Evolutionary conservation across 2,113 vertebrate genomes (phyloP).

Genomic region (Epinephelus moara): DNA sequence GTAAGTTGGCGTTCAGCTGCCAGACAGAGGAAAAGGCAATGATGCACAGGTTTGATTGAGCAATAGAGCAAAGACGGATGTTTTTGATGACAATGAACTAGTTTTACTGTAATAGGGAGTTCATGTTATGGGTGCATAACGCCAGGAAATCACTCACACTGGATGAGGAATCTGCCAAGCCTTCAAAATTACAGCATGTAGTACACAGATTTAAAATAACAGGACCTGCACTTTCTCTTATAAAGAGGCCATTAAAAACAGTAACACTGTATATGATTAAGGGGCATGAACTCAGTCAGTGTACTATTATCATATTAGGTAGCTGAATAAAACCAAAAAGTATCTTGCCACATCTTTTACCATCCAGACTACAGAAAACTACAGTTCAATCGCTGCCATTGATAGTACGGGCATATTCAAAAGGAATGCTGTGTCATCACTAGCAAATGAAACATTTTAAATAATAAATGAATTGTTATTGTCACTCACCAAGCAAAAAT

Average conservation of each 20-base stretch:
- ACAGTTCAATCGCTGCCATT: too few species aligned
- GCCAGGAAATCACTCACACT: neutral
- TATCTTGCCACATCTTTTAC: neutral
- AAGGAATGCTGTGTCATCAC: too few species aligned
- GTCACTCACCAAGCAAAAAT: too few species aligned
- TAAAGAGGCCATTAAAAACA: too few species aligned
- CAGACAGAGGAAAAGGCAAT: neutral
- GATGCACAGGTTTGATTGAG: constrained; percentile 29
- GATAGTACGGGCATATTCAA: too few species aligned
- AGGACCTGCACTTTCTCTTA: neutral
- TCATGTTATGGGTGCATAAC: neutral
- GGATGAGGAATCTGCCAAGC: neutral
- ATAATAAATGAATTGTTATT: too few species aligned
- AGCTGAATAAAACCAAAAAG: neutral
- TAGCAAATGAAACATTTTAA: too few species aligned
- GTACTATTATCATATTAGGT: too few species aligned
- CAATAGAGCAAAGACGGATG: neutral
- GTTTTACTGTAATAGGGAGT: neutral
- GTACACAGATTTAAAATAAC: too few species aligned
- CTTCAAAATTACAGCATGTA: neutral
- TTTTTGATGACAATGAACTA: neutral
- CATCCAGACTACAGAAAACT: too few species aligned
- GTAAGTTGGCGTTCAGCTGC: neutral
- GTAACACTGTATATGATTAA: neutral
- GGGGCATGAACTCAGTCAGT: too few species aligned